phyloP scores from a whole-genome alignment of 1,140 invertebrate genomes.

The Solen grandis region DNA sequence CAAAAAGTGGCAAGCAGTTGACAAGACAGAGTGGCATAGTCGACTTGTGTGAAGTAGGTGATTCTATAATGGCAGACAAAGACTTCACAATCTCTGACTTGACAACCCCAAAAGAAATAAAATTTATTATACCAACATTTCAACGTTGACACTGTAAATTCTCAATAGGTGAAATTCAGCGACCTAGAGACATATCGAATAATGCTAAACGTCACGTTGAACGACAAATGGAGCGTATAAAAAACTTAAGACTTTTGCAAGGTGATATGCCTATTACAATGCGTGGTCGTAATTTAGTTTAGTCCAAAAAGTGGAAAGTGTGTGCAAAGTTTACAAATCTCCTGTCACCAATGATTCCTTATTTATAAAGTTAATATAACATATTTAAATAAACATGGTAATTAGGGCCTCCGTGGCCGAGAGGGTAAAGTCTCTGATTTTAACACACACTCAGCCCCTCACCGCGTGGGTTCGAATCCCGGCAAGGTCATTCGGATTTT shows the following conservation, averaged over 20 bases:
- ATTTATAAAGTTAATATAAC: no score
- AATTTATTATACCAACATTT: slow-evolving; percentile 51
- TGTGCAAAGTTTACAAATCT: slow-evolving; percentile 58
- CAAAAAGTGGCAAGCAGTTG: no score
- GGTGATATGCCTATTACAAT: slow-evolving; percentile 60
- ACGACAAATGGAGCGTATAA: slow-evolving; percentile 52
- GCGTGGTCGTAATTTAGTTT: not conserved
- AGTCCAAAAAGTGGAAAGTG: slow-evolving; percentile 53
- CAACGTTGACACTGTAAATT: slow-evolving; percentile 23
- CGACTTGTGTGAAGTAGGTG: no score
- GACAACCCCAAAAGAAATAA: slow-evolving; percentile 31
- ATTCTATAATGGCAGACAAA: no score
- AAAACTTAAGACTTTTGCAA: slow-evolving; percentile 55
- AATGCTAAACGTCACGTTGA: slow-evolving; percentile 50
- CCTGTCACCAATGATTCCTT: slow-evolving; percentile 30
- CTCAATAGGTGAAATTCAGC: slow-evolving; percentile 11
- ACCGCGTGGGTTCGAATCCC: no score
- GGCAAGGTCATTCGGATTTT: no score
- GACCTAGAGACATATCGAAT: slow-evolving; percentile 44
- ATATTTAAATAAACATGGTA: no score
- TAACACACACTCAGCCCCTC: no score
- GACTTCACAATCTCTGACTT: no score
- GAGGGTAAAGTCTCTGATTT: no score
- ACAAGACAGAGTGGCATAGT: no score
- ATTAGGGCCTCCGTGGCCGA: no score